A percentile compares a stretch with the other conserved stretches of the same genome.
phyloP scores from a whole-genome alignment of 2,113 vertebrate species.

The Callospermophilus lateralis region DNA sequence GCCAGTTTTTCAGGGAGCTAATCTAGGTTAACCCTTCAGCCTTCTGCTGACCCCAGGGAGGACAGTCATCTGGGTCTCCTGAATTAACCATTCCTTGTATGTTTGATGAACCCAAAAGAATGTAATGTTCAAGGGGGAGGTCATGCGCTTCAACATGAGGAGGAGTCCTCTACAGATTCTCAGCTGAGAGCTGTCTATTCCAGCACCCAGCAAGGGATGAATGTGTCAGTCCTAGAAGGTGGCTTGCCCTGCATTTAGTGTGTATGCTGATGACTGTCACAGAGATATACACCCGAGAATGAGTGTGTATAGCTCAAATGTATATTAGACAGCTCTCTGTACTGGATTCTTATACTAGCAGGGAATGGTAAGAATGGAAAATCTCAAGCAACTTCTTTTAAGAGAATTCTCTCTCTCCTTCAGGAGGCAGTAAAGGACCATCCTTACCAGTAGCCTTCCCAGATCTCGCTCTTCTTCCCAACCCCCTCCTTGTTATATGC shows the following conservation, averaged over 20 bases:
- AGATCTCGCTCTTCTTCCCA: neutral
- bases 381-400: neutral
- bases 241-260: accelerated
- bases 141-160: neutral
- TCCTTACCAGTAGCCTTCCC: neutral
- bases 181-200: neutral
- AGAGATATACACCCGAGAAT: neutral
- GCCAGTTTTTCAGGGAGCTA: neutral
- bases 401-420: neutral
- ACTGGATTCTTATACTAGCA: neutral
- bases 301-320: neutral
- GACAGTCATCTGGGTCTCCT: neutral
- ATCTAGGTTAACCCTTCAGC: neutral
- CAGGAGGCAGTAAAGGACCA: neutral
- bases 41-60: neutral
- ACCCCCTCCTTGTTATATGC: neutral
- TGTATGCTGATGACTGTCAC: neutral
- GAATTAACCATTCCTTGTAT: neutral
- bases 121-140: neutral
- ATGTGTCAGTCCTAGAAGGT: neutral
- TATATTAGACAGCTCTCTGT: neutral
- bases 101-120: neutral
- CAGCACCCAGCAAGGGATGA: accelerated
- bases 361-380: neutral
- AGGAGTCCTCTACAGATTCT: neutral